Base-by-base conservation (phyloP, 1,140 invertebrate species). In the Aphidius gifuensis region DNA sequence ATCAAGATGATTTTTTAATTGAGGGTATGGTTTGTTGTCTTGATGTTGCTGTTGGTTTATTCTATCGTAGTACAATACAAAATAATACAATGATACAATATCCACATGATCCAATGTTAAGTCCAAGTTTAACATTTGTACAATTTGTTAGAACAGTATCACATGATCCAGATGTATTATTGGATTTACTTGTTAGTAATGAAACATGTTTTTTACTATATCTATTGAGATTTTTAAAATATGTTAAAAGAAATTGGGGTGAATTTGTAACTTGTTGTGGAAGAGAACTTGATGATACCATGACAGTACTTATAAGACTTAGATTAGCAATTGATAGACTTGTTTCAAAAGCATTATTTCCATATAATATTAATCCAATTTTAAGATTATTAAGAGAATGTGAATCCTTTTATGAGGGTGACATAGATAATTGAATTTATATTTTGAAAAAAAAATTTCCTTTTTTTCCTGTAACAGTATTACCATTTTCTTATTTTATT, bases 21-120 rank as follows among this genome's bases (percentile, higher is more conserved):
- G 93, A 95, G 81, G 89, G 90, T n/a, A 92, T 96, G 91, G 90
- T 95, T 1, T 95, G 92, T 77, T 92, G 90, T 47, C 77, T 95
- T 42, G 92, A 95, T 75, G 92, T 94, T 39, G 91, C 90, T 5
- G 87, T 91, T 48, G 92, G 91, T 54, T 86, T 94, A 23, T 91
- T 90, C 38, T 91, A 91, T 71, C 85, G 90, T 50, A 90, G 91
- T 70, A 89, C 89, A 5, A 85, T 88, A 32, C 90, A 89, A 68
- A 88, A 88, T 40, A 89, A 91, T 71, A 32, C 23, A 32, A 32
- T 32, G 23, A 32, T 32, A 32, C 23, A 32, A 32, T 32, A 32
- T 32, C 23, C 23, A 32, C 81, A 92, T 48, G 87, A 90, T 63
- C 85, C 86, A 4, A 91, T 92, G 85, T 79, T 94, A 47, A 92